Evolutionary conservation across 2,888 invertebrate species (phyloP).

Genomic region (Ligdia adustata): DNA sequence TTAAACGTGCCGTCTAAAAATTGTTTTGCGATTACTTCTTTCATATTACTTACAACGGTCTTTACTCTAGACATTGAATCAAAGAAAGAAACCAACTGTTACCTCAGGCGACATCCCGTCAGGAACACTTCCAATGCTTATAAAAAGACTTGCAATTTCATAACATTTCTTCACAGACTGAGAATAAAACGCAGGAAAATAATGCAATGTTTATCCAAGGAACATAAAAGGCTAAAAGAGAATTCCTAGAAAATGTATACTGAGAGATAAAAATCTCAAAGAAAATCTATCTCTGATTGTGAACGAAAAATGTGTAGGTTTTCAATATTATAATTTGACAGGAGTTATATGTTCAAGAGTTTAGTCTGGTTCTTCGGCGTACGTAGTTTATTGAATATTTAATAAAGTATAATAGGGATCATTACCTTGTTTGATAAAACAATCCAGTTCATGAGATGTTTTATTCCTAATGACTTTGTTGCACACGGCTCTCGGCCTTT

Average conservation of each 20-base stretch:
- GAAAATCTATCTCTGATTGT: too few species aligned
- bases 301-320: too few species aligned
- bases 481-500: too few species aligned
- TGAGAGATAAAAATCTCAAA: too few species aligned
- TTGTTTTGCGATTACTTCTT: not conserved
- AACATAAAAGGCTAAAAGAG: conserved; percentile 8
- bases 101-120: conserved; percentile 6
- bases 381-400: too few species aligned
- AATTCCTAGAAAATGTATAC: conserved; percentile 4
- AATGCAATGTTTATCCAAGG: conserved; percentile 20
- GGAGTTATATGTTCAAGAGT: too few species aligned
- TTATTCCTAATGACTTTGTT: too few species aligned
- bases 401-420: too few species aligned
- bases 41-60: not conserved
- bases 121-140: conserved; percentile 11
- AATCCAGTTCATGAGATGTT: too few species aligned
- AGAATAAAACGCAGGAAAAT: conserved; percentile 15
- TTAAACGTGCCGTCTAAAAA: not conserved
- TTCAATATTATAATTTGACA: too few species aligned
- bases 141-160: conserved; percentile 15
- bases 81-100: conserved; percentile 14
- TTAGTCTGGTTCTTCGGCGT: too few species aligned
- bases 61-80: conserved; percentile 4
- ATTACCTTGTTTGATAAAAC: too few species aligned
- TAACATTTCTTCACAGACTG: conserved; percentile 16